Evolutionary conservation across 2,113 vertebrate species (phyloP), one percentile per base, ranked within the genome.

Genomic region (Vulpes ferrilata): DNA sequence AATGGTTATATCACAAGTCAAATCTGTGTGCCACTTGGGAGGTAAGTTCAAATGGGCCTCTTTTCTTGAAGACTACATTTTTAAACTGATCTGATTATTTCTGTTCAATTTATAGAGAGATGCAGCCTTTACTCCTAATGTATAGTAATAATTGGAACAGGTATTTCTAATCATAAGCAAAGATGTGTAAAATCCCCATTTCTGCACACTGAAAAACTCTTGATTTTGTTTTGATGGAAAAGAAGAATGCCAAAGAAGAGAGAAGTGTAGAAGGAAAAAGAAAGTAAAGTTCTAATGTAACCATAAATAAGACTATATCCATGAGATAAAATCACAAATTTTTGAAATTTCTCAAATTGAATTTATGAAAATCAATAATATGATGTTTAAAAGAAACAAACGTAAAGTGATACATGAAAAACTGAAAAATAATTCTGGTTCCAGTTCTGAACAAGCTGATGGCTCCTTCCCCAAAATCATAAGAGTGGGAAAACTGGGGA

Each of bases 21-120:
- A 98, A 99, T 96, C 98, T 99, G 73, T 99, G 99, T 97, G 99
- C 99, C 74, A 99, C 99, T 57, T 99, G 99, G 99, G 99, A 99
- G 99, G 99, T 99, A 98, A 99, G 98, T 97, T 95, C 64, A 65
- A 17, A 3, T 35, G 13, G 12, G 13, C 11, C 16, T 86, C 86
- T 79, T 94, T 55, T 51, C 86, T 81, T 57, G 27, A 95, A 73
- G 5, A n/a, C 13, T 59, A 35, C 7, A 30, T 81, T 96, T 97
- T 62, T 53, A 11, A 92, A 55, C 38, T 89, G 59, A 94, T 38
- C 53, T 89, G 60, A 64, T 69, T 53, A 43, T 20, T 95, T 4
- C 64, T 90, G 4, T 62, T 74, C 32, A 1, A 57, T 76, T 62
- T 95, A 69, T 43, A 51, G 11, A 51, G 19, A 86, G 5, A 32